Conservation (phyloP, 2,797 vertebrate genomes). For the Hylomyscus alleni region DNA sequence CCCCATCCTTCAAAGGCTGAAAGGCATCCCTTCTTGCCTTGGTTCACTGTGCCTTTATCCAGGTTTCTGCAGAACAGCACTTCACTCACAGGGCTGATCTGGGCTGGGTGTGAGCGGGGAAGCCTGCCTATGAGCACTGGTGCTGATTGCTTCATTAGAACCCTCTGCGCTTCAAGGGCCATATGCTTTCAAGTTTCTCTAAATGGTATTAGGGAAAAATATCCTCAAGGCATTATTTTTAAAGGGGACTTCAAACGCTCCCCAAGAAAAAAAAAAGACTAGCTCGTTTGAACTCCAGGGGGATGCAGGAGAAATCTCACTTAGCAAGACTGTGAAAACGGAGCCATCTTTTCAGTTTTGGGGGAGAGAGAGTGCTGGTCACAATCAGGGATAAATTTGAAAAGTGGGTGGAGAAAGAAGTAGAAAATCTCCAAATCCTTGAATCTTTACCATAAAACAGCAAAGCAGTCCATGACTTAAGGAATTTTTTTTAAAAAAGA, state of each 20-base stretch:
- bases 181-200: conserved; percentile 90
- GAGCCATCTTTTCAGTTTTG: conserved; percentile 81
- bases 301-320: conserved; percentile 83
- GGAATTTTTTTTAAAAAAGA: background rate
- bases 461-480: conserved; percentile 62
- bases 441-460: conserved; percentile 76
- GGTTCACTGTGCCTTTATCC: conserved; percentile 52
- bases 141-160: conserved; percentile 88
- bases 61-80: conserved; percentile 71
- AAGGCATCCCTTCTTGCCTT: background rate
- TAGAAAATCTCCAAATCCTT: conserved; percentile 78
- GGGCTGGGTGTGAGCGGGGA: conserved; percentile 66
- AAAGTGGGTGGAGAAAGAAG: conserved; percentile 78
- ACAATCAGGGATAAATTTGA: conserved; percentile 71
- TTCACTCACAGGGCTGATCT: conserved; percentile 69
- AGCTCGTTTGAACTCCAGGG: conserved; percentile 86
- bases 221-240: conserved; percentile 90
- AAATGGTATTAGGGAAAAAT: conserved; percentile 89
- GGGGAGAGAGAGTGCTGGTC: conserved; percentile 79
- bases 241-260: conserved; percentile 89
- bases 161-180: conserved; percentile 85
- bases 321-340: conserved; percentile 81
- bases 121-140: conserved; percentile 79
- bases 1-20: conserved; percentile 74
- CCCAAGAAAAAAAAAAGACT: conserved; percentile 72